Base-by-base conservation (phyloP, 2,797 vertebrate species). In the Cryptoprocta ferox region DNA sequence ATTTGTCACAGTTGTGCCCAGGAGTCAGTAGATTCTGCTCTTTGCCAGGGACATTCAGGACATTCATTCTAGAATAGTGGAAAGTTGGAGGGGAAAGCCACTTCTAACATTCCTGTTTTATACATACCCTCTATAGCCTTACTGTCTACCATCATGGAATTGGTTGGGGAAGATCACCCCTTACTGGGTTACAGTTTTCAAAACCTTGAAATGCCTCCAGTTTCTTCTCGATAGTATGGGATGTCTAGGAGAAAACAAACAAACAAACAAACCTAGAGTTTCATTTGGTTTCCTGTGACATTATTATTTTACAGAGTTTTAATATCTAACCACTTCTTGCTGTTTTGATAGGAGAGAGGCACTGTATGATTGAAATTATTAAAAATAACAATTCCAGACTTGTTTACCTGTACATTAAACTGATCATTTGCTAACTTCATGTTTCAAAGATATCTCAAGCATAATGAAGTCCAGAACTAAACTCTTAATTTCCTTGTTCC, bases 281-380 rank as follows among this genome's bases (percentile, higher is more conserved):
- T 93, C 45, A 50, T 70, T 56, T 87, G 37, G 26, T 86, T 86
- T 93, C 48, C 59, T 80, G 3, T 71, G 53, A 32, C 26, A 66
- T 91, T 86, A 89, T 96, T 73, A 37, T 96, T 96, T 86, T 81
- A 86, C 11, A 81, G 12, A 39, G 32, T 91, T 86, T 73, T 96
- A 59, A n/a, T 92, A 39, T 76, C 30, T 84, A 96, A 95, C 42
- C 28, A 75, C 26, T 66, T 66, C 26, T 59, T 87, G 73, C 32
- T 75, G 37, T 91, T 91, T 89, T 86, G 37, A n/a, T 86, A 66
- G 37, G n/a, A 35, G 61, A 66, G 70, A 75, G 73, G 21, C 70
- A 92, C 68, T 83, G 28, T 83, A 48, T 73, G 73, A n/a, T 91
- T 61, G 79, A 81, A 73, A n/a, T 94, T 80, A 86, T 81, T 75